Evolutionary conservation across 2,888 invertebrate genomes (phyloP), one percentile per base, ranked within the genome.

Genomic region (Phalangium opilio): DNA sequence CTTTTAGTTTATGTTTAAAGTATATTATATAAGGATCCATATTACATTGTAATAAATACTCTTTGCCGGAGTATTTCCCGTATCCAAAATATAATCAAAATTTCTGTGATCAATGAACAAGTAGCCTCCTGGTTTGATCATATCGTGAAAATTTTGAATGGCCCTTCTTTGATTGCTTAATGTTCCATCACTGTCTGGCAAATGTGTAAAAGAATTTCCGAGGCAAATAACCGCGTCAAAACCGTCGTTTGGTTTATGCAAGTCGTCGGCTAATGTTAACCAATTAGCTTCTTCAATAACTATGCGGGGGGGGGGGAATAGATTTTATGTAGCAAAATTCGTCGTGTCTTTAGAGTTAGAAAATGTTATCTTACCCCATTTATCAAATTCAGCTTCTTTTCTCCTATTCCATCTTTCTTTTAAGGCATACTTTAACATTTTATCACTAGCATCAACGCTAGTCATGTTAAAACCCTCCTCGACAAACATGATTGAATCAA

Each of bases 271-370:
- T 2, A 89, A 63, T 0, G 81, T 81, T 58, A 87, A 67, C 89
- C 89, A 89, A 64, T 86, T 87, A 0, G 86, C 87, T 70, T 89
- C 87, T 64, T 89, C 85, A 60, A 89, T 87, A 17, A 81, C 87
- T 89, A 64, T 14, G 58, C 55, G 35, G 12, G 47, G 45, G 34
- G 20, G n/a, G 43, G 21, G 15, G 38, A 38, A 12, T 17, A 14
- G 38, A 38, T 2, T 38, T 38, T 18, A 38, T 3, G 27, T 27
- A 7, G 4, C 8, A 8, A 27, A 27, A 27, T 27, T 27, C 27
- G 8, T 27, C 27, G 5, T 27, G 27, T 7, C 8, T 27, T 27
- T 27, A 7, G 27, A 27, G n/a, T n/a, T n/a, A n/a, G n/a, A 27
- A 27, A 8, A 27, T 27, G 8, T 27, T 27, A 7, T 64, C 73